Base-by-base conservation (phyloP, 2,113 vertebrate species). In the Cyanoramphus novaezelandiae region DNA sequence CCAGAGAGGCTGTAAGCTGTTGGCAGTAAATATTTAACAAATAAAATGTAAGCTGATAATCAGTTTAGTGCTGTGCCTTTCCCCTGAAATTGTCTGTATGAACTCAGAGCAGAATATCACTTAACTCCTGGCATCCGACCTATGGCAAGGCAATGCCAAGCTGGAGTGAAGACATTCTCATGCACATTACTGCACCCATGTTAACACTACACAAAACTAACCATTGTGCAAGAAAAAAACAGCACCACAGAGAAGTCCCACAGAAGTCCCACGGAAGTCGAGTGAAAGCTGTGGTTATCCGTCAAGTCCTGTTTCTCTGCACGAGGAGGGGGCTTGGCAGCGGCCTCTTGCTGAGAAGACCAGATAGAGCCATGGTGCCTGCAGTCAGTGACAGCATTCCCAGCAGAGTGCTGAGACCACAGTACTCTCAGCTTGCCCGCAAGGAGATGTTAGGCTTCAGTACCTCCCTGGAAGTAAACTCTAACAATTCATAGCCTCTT, bases 311-410 rank as follows among this genome's bases (percentile, higher is more conserved):
- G 20, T n/a, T 50, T 79, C n/a, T 57, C 65, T 33, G 53, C 29
- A 43, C 0, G 1, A 62, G 47, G 20, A 68, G 21, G 20, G 25
- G 29, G 24, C 25, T 60, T 0, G 0, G 35, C 7, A 28, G 47
- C 1, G 4, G 67, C 90, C 88, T 76, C 50, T 95, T 92, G 82
- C 86, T 68, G 43, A 80, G 68, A 65, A 62, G 3, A 5, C 14
- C 3, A 3, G 28, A 43, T 7, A 96, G 78, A 64, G 37, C 76
- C 46, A 2, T 15, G 10, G 21, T 37, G 59, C 53, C n/a, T 33
- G 23, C 28, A 21, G 39, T 8, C 50, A 76, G 46, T 1, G 3
- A 33, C 18, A 68, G 67, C 76, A 71, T 77, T 37, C 7, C n/a
- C 53, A 77, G 46, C 29, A 39, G 41, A 17, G 29, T 69, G 37